Evolutionary conservation across 1,140 invertebrate genomes (phyloP), one percentile per base, ranked within the genome.

Genomic region (Oreohelix idahoensis): DNA sequence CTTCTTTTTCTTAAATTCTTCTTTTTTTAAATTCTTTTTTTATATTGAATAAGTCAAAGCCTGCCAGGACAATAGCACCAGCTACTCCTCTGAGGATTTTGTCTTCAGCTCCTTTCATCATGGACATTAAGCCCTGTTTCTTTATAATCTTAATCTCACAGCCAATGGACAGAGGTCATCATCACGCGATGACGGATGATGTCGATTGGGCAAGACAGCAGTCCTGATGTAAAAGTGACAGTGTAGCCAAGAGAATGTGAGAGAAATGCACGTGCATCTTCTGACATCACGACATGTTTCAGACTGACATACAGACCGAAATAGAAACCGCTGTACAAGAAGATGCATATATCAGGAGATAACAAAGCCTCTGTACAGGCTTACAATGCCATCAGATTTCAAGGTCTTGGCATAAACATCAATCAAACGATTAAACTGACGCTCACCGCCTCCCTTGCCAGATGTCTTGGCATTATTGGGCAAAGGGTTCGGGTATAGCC

Each of bases 221-320:
- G 95, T 88, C 97, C 97, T 88, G 97, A 95, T 81, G 95, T 94
- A 82, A 97, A 97, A 88, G 97, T 98, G 85, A 98, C 97, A 88
- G 89, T 85, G 81, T 93, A 90, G 71, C 97, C 97, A 93, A 98
- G 97, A 89, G 95, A 93, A 95, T 96, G 98, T 89, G 96, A 97
- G 88, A 97, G 94, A 82, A 97, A 93, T 90, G 98, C 93, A 74
- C 95, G 95, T 86, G 96, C 96, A 92, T 96, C 95, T 90, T 97
- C 95, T 53, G 90, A 90, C 84, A 96, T 95, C 88, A 97, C 92
- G 94, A 96, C 95, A 86, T 95, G 96, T 93, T 96, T 97, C 80
- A 96, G 95, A 53, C 97, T 98, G 93, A 98, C 97, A 93, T 97
- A 99, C 93, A 97, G 96, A 87, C 97, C 97, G 93, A 99, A 99